These are phyloP conservation scores for Smithornis capensis DNA, from an alignment of 2,113 vertebrate genomes.

Conservation along the genomic window DNA sequence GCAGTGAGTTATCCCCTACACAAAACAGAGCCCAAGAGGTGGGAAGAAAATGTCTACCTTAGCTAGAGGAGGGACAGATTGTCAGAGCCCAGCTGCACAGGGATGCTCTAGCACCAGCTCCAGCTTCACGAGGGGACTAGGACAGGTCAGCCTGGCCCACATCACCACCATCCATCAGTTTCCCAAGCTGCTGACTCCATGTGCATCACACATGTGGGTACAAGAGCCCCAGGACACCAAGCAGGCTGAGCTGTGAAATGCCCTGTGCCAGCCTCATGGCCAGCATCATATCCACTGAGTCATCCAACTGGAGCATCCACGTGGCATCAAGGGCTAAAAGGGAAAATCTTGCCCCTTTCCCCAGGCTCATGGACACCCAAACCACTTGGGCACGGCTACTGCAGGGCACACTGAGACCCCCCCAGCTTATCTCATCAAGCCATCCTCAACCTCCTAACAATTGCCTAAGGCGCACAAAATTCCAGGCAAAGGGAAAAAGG, in stretches of 20 bases:
- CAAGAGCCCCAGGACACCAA: not conserved
- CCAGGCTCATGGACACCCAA: rapidly evolving
- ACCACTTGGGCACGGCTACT: not conserved
- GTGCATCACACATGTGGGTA: rapidly evolving
- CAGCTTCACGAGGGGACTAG: rapidly evolving
- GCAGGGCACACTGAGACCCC: not conserved
- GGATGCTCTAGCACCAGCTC: not conserved
- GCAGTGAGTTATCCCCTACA: rapidly evolving
- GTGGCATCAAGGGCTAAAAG: rapidly evolving
- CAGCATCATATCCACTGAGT: not conserved
- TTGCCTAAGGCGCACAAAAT: not conserved
- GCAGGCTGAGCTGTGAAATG: not conserved
- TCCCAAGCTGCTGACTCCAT: not conserved
- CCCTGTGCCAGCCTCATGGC: not conserved
- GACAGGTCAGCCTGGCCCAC: not conserved
- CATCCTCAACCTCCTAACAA: not conserved
- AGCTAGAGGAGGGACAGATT: not conserved
- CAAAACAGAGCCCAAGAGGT: not conserved
- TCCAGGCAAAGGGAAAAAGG: not conserved
- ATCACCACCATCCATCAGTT: not conserved
- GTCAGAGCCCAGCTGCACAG: not conserved
- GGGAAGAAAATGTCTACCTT: not conserved
- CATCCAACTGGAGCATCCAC: not conserved
- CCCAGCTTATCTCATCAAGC: not conserved
- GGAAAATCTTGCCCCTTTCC: not conserved